phyloP scores from a whole-genome alignment of 2,888 invertebrate genomes.

The Aphidius colemani region DNA sequence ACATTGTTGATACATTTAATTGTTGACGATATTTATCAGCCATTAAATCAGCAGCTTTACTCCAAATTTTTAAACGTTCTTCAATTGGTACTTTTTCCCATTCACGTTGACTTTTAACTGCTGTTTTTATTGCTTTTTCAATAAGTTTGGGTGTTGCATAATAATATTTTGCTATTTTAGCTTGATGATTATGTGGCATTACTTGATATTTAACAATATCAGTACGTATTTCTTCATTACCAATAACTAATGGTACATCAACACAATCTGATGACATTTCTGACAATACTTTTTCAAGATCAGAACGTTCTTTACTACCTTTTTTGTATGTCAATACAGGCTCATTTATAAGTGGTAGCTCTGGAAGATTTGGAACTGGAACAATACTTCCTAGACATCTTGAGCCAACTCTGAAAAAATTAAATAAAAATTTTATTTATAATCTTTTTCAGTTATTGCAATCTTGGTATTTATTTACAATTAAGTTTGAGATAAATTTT shows the following conservation, averaged over 20 bases:
- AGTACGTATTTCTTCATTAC: slow-evolving; percentile 82
- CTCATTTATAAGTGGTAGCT: slow-evolving; percentile 77
- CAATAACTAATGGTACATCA: slow-evolving; percentile 96
- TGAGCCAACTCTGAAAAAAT: slow-evolving; percentile 53
- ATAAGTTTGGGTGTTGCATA: slow-evolving; percentile 86
- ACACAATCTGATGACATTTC: slow-evolving; percentile 68
- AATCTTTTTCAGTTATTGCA: too few species aligned
- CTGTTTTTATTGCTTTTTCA: slow-evolving; percentile 81
- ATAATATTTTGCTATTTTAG: slow-evolving; percentile 88
- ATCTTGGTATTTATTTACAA: background rate
- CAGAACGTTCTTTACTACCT: slow-evolving; percentile 79
- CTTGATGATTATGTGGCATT: slow-evolving; percentile 88
- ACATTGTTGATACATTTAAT: slow-evolving; percentile 94
- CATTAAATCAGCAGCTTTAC: slow-evolving; percentile 89
- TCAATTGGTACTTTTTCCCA: slow-evolving; percentile 89
- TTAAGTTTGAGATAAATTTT: background rate
- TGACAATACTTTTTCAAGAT: slow-evolving; percentile 72
- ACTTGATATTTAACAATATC: slow-evolving; percentile 79
- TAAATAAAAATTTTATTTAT: too few species aligned
- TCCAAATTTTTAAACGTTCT: slow-evolving; percentile 82
- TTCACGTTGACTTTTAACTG: slow-evolving; percentile 76
- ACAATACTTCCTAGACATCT: slow-evolving; percentile 70
- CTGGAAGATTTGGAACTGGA: slow-evolving; percentile 68
- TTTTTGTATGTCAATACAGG: slow-evolving; percentile 80
- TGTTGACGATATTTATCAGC: slow-evolving; percentile 84